Conservation (phyloP, 2,113 vertebrate species). For the Plectropomus leopardus region DNA sequence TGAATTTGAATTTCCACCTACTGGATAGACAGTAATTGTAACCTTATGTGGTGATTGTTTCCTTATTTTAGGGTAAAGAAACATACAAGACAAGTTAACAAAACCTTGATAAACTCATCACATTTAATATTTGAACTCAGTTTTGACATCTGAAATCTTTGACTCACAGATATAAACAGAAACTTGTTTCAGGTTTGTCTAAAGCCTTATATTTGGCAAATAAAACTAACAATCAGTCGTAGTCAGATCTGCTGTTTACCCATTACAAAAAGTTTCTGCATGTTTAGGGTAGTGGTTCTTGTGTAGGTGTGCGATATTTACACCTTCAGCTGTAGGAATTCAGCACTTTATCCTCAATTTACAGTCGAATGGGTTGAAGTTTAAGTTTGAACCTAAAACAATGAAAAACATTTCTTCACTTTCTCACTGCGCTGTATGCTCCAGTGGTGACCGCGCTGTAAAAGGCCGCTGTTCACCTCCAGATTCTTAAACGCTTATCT, state of each 20-base stretch:
- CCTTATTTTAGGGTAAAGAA: not conserved
- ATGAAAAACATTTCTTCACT: not conserved
- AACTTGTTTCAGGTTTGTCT: not conserved
- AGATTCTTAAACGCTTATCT: constrained; percentile 18
- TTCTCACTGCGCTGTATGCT: not conserved
- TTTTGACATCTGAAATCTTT: too few species aligned
- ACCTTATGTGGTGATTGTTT: not conserved
- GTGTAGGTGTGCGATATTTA: too few species aligned
- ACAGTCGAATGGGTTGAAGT: not conserved
- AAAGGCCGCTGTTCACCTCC: constrained; percentile 18
- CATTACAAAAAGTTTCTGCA: not conserved
- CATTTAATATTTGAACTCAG: not conserved
- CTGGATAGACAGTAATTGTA: not conserved
- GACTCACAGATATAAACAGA: not conserved
- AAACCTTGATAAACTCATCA: not conserved
- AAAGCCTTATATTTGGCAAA: not conserved
- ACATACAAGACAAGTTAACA: not conserved
- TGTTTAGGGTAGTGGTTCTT: not conserved
- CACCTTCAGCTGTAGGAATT: too few species aligned
- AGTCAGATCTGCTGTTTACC: not conserved
- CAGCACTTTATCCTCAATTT: not conserved
- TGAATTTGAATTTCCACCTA: not conserved
- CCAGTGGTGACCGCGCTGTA: not conserved
- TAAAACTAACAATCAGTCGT: not conserved
- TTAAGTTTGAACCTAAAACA: not conserved